Base-by-base conservation (phyloP, 2,797 vertebrate genomes). In the Thaleichthys pacificus region DNA sequence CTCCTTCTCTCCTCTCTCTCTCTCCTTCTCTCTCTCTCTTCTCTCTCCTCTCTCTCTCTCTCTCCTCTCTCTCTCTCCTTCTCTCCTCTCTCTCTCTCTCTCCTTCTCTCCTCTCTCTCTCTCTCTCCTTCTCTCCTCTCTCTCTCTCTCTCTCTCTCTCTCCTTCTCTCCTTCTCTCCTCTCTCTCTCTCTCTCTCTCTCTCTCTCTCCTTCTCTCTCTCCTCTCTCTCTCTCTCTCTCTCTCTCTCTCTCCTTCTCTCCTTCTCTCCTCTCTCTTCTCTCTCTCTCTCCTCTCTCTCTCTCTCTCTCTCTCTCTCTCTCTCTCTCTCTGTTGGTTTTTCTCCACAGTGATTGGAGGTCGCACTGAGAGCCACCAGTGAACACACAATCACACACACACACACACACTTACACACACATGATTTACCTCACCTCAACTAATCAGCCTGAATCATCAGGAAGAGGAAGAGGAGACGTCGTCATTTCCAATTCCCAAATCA, bases 401-500 rank as follows among this genome's bases (percentile, higher is more conserved):
- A 72, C 32, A 26, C 56, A 15, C 9, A 62, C 19, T n/a, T 8
- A 65, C 22, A 65, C 60, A 49, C 64, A 74, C 70, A 61, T 12
- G 86, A 77, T 87, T 88, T 84, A 81, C 76, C 75, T 82, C 80
- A 82, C 71, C 47, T 62, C 69, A 70, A 72, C 82, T 81, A 85
- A 87, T 86, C 83, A 79, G 76, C 77, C 76, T 67, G 77, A 84
- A 89, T 89, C 86, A 80, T 81, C 72, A 65, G 70, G 71, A 80
- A 72, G 70, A 77, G 64, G 61, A 5, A 70, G 74, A 80, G 80
- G 79, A 80, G 63, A 82, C 80, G 51, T 81, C 73, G 71, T 82
- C 61, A 68, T 87, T 93, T 91, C 83, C 90, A 92, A 92, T 93
- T 92, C 88, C 86, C 77, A 89, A 89, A 91, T 93, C 90, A 93